phyloP scores from a whole-genome alignment of 2,797 vertebrate genomes.

The Harpagifer antarcticus region DNA sequence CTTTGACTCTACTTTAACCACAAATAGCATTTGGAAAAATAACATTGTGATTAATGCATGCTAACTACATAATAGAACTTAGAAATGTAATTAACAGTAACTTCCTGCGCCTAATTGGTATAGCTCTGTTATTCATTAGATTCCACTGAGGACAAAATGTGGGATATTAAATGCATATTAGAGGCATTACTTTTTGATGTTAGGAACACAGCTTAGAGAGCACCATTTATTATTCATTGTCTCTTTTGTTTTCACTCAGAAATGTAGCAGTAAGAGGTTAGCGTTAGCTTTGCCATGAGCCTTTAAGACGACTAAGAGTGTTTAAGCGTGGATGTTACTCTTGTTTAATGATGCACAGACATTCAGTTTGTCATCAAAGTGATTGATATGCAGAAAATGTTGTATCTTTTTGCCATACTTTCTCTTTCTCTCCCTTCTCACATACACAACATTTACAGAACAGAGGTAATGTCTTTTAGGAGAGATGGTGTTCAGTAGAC shows the following conservation, averaged over 20 bases:
- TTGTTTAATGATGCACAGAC: not conserved
- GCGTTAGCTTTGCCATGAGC: constrained; percentile 11
- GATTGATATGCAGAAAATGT: constrained; percentile 25
- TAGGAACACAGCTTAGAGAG: constrained; percentile 81
- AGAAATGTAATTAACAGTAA: constrained; percentile 84
- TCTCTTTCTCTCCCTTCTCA: not conserved
- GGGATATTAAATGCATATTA: constrained; percentile 79
- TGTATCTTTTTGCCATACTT: not conserved
- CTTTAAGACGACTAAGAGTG: constrained; percentile 21
- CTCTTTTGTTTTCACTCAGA: constrained; percentile 72
- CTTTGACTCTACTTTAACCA: constrained; percentile 73
- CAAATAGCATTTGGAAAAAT: constrained; percentile 79
- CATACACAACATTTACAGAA: constrained; percentile 5
- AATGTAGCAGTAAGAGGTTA: constrained; percentile 47
- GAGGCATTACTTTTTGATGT: constrained; percentile 82
- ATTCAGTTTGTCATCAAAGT: constrained; percentile 13
- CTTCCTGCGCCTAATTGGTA: constrained; percentile 77
- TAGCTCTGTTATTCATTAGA: constrained; percentile 82
- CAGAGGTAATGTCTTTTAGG: not conserved
- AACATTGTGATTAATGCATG: constrained; percentile 84
- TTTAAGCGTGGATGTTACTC: constrained; percentile 25
- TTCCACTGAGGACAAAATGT: constrained; percentile 75
- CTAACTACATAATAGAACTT: constrained; percentile 84
- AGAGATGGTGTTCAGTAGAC: not conserved
- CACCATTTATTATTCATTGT: constrained; percentile 83